Evolutionary conservation across 2,797 vertebrate species (phyloP).

Genomic region (Champsocephalus esox): DNA sequence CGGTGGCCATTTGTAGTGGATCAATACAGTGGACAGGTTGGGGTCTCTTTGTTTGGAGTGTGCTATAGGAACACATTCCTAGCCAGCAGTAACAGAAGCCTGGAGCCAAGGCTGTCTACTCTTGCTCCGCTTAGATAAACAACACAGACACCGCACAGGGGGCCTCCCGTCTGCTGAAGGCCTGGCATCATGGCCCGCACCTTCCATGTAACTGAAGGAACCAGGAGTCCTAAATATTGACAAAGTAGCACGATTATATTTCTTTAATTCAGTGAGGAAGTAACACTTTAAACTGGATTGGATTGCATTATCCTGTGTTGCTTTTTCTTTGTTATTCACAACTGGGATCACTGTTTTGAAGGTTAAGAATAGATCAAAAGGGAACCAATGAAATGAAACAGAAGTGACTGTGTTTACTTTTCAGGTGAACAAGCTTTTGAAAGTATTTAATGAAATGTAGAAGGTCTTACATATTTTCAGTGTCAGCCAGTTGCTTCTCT

Average conservation of each 20-base stretch:
- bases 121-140: conserved; percentile 90
- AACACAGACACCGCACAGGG: conserved; percentile 82
- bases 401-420: conserved; percentile 3
- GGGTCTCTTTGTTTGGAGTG: conserved; percentile 91
- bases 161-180: conserved; percentile 87
- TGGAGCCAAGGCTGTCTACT: conserved; percentile 91
- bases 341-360: conserved; percentile 30
- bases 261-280: conserved; percentile 34
- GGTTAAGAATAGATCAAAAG: conserved; percentile 19
- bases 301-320: conserved; percentile 4
- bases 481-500: conserved; percentile 89
- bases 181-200: conserved; percentile 72
- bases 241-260: conserved; percentile 67
- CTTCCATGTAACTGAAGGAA: conserved; percentile 71
- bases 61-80: conserved; percentile 89
- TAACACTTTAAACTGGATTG: conserved; percentile 34
- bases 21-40: conserved; percentile 86
- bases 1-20: conserved; percentile 82
- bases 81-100: conserved; percentile 90
- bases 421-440: conserved; percentile 21
- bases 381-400: conserved; percentile 3
- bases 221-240: conserved; percentile 74
- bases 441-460: conserved; percentile 23
- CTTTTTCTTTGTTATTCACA: conserved; percentile 41
- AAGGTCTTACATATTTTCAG: conserved; percentile 90